Conservation (phyloP, 2,888 invertebrate species). For the Diachrysia chrysitis region DNA sequence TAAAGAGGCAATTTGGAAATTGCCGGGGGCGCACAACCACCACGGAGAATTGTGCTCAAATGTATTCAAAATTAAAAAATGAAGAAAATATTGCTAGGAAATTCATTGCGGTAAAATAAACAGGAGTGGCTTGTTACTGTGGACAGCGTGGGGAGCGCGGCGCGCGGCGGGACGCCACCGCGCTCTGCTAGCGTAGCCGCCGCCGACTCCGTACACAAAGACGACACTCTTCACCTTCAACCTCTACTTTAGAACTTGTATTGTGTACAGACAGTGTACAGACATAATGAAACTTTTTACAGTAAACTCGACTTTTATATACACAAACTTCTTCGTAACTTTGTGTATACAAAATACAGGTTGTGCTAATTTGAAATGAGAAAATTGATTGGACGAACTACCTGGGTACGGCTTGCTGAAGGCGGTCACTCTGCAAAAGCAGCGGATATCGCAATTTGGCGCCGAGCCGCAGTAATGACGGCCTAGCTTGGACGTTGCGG, state of each 20-base stretch:
- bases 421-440: conserved; percentile 56
- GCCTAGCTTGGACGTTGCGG: conserved; percentile 68
- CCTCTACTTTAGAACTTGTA: conserved; percentile 26
- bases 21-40: conserved; percentile 87
- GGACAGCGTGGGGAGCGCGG: conserved; percentile 60
- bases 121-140: conserved; percentile 83
- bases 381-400: conserved; percentile 51
- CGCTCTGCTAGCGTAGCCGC: conserved; percentile 42
- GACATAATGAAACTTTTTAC: conserved; percentile 15
- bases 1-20: conserved; percentile 90
- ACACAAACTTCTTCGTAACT: conserved; percentile 10
- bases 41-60: conserved; percentile 87
- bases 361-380: conserved; percentile 45
- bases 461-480: conserved; percentile 79
- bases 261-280: conserved; percentile 17
- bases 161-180: conserved; percentile 45
- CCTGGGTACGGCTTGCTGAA: conserved; percentile 39
- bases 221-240: conserved; percentile 39
- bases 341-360: conserved; percentile 24
- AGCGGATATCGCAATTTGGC: conserved; percentile 85
- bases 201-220: conserved; percentile 40
- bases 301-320: background rate
- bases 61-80: conserved; percentile 88
- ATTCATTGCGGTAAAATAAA: conserved; percentile 88
- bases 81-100: conserved; percentile 85